Evolutionary conservation across 2,797 vertebrate species (phyloP), one percentile per base, ranked within the genome.

Genomic region (Distichodus sexfasciatus): DNA sequence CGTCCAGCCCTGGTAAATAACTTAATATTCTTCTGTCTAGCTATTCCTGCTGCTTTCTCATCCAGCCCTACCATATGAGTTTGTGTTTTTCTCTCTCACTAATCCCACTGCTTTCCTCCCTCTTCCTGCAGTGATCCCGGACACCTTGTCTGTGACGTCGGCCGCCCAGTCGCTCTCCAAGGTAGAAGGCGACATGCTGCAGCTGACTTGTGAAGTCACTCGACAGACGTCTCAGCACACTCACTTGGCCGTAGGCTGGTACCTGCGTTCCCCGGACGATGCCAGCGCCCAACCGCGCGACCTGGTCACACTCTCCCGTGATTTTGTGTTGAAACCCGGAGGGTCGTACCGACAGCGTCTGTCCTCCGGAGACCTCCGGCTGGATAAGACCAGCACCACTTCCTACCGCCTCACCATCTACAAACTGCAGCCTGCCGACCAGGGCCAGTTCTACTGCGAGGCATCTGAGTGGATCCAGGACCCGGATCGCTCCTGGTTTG

Each of bases 391-490:
- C 2, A 94, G 94, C 10, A 89, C 92, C 50, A 93, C 91, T 10
- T 84, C 92, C 57, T 97, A 93, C 79, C 92, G 93, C 51, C 91
- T 99, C 65, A 98, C 94, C 77, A 87, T 99, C 83, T 96, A 95
- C 83, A 95, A 92, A 85, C 89, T 99, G 60, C 97, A 98, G 88
- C 94, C 95, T 0, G 85, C 91, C 0, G 97, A 99, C 87, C 94
- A 97, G 80, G 97, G 97, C 28, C 91, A 95, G 81, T 92, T 97
- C 44, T 98, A 96, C 89, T 99, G 97, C 0, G 95, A 98, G 85
- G 96, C 95, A 0, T 89, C 94, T 0, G 95, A 98, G 83, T 99
- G 97, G 97, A 95, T 99, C 78, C 96, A 98, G 85, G 97, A 99
- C 65, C 83, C 94, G 0, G 95, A 99, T 3, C 88, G 84, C 54